Conservation (phyloP, 2,113 vertebrate genomes). For the Oreamnos americanus region DNA sequence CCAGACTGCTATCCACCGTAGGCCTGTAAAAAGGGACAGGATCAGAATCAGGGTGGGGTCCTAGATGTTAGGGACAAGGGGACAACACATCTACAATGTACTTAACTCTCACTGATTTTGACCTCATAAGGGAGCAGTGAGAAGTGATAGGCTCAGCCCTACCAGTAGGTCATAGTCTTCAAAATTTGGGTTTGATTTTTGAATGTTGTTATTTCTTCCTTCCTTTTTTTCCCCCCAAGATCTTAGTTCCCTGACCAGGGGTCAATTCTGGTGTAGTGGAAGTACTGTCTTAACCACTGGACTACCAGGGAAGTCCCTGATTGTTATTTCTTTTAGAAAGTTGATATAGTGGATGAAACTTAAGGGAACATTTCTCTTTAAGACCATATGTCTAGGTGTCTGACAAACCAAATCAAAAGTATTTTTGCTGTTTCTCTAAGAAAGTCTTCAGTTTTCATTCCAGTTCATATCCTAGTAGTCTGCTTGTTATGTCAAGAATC, state of each 20-base stretch:
- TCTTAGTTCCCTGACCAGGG: not conserved
- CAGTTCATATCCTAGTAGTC: not conserved
- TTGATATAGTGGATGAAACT: not conserved
- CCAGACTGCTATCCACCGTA: not conserved
- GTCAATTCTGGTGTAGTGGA: not conserved
- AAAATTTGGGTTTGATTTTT: not conserved
- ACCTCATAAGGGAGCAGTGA: not conserved
- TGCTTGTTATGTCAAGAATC: not conserved
- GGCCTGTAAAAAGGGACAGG: not conserved
- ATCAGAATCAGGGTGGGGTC: no score
- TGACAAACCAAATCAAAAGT: not conserved
- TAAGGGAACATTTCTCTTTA: not conserved
- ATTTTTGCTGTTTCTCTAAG: not conserved
- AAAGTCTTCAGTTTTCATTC: not conserved
- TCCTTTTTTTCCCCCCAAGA: not conserved
- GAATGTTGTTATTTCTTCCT: not conserved
- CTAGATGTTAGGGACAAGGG: not conserved
- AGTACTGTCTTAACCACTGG: not conserved
- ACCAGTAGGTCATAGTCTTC: not conserved
- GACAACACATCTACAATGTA: no score
- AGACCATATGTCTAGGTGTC: not conserved
- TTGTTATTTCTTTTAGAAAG: not conserved
- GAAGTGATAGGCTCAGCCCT: not conserved
- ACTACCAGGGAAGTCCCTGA: not conserved
- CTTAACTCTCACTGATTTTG: not conserved